Base-by-base conservation (phyloP, 1,140 invertebrate genomes). In the Glossosoma conforme region DNA sequence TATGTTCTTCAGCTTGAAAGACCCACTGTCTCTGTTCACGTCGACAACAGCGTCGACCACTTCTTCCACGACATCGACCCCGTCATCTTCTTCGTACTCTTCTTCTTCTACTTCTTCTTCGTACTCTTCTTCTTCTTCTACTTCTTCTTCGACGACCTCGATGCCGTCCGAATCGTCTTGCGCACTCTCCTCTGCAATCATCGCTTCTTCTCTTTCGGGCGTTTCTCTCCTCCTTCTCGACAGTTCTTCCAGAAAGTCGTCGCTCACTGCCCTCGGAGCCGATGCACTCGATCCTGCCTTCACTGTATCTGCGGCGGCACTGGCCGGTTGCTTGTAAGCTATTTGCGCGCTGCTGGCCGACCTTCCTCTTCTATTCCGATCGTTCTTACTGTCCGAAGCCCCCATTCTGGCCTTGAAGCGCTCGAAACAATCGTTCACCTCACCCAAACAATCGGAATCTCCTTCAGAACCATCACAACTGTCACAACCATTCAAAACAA, bases 1-100 rank as follows among this genome's bases (percentile, higher is more conserved):
- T 30, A 53, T 58, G 30, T 58, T 53, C 19, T 54, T 58, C 43
- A 52, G 37, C 24, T 33, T 49, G n/a, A n/a, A n/a, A n/a, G n/a
- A n/a, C n/a, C n/a, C n/a, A n/a, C n/a, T n/a, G n/a, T n/a, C n/a
- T 8, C 4, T 49, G 8, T 43, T 30, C 6, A 6, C 18, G 17
- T 8, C 9, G 25, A 28, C 24, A n/a, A 28, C 6, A 8, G 24
- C 44, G 33, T 36, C n/a, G n/a, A n/a, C 21, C 30, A 8, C 18
- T 13, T 37, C 10, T 35, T 15, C 28, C 28, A 19, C 19, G 5
- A 15, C 21, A 11, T 8, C 43, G n/a, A 22, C 11, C 2, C n/a
- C 9, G 38, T 22, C 18, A 14, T 14, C 13, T 5, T 5, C 13
- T 5, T 8, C 13, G 35, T n/a, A n/a, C n/a, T n/a, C n/a, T n/a